Percentiles rank a stretch among this genome's conserved stretches.
Conservation (phyloP, 2,797 vertebrate species). For the Urophycis tenuis region DNA sequence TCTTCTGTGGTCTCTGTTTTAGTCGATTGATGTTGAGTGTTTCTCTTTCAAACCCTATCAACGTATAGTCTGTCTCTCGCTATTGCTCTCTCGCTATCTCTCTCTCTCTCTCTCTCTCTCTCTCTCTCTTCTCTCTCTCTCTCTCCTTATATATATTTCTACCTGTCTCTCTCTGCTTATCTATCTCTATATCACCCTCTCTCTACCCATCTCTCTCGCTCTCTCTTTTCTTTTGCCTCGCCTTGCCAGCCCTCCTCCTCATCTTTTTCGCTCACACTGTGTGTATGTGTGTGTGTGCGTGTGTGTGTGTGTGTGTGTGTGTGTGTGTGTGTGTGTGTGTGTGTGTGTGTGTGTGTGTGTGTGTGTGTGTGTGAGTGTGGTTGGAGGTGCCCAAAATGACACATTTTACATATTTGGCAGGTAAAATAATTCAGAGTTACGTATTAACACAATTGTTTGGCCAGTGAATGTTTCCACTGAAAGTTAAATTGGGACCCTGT, state of each 20-base stretch:
- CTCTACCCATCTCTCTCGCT: background rate
- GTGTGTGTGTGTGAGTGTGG: background rate
- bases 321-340: background rate
- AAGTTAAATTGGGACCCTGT: background rate
- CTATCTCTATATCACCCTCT: too few relatives aligned
- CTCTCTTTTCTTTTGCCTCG: background rate
- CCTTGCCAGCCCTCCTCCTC: background rate
- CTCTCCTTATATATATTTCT: too few relatives aligned
- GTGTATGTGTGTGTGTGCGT: background rate
- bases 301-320: background rate
- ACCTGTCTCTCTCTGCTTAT: too few relatives aligned
- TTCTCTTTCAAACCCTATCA: background rate
- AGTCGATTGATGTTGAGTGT: background rate
- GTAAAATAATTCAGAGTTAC: background rate
- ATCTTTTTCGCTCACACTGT: slow-evolving; percentile 19
- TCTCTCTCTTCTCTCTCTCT: background rate
- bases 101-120: too few relatives aligned
- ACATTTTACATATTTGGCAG: background rate
- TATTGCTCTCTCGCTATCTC: background rate
- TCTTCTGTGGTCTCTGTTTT: background rate
- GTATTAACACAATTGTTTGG: background rate
- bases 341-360: background rate
- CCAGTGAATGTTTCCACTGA: background rate
- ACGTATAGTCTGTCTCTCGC: background rate
- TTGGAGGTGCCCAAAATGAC: background rate